Evolutionary conservation across 2,113 vertebrate species (phyloP).

Genomic region (Zapornia atra): DNA sequence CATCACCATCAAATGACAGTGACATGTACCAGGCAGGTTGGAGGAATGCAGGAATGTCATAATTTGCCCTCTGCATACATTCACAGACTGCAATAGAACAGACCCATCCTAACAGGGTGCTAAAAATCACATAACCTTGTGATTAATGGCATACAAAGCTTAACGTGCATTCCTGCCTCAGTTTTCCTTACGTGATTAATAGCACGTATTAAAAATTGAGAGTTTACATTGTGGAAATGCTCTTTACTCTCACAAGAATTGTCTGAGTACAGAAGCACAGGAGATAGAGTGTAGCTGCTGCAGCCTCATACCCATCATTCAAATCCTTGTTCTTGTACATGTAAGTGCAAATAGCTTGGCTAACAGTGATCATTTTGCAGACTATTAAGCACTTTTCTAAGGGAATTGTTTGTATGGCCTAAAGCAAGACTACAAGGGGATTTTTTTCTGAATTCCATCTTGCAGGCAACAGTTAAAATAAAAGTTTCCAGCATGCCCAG

Average conservation of each 20-base stretch:
- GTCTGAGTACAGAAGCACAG: neutral
- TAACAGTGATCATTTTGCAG: neutral
- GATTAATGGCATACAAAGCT: neutral
- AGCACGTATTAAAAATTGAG: neutral
- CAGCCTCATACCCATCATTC: neutral
- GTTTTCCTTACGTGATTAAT: neutral
- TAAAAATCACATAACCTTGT: neutral
- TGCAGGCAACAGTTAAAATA: neutral
- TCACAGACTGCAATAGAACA: neutral
- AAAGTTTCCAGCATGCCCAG: neutral
- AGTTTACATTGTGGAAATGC: neutral
- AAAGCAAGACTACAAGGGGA: neutral
- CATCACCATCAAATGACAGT: neutral
- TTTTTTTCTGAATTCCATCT: neutral
- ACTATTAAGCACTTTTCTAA: neutral
- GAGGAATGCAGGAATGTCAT: neutral
- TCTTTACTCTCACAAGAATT: neutral
- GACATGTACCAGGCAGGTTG: neutral
- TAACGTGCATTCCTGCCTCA: neutral
- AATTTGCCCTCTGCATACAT: fast-evolving
- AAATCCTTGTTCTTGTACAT: neutral
- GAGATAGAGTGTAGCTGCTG: neutral
- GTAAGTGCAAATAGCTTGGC: neutral
- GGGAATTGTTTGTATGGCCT: neutral
- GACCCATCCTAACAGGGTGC: neutral